Percentiles rank a stretch among this genome's conserved stretches.
Conservation (phyloP, 23 tunicate species). For the Styela plicata region DNA sequence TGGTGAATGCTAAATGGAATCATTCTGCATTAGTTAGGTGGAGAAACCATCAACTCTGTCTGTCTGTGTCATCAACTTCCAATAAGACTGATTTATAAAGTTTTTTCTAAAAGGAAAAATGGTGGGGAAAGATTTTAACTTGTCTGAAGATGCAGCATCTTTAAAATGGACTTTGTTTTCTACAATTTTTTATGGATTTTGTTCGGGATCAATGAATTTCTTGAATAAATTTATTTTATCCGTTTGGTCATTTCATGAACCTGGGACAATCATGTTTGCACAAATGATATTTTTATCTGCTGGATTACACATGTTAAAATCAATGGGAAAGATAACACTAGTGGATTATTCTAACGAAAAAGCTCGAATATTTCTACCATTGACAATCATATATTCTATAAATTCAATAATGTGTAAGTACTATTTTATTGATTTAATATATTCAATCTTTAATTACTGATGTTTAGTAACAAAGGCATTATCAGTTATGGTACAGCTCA, state of each 20-base stretch:
- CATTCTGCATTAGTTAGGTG: no score
- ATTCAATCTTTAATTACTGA: no score
- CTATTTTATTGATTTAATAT: no score
- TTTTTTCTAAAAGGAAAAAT: no score
- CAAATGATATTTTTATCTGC: conserved; percentile 44
- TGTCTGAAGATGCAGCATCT: not conserved
- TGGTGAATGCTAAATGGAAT: no score
- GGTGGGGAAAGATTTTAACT: not conserved
- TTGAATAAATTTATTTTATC: conserved; percentile 73
- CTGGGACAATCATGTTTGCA: conserved; percentile 44
- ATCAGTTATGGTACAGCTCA: no score
- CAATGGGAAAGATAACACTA: conserved; percentile 20
- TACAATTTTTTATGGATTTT: conserved; percentile 74
- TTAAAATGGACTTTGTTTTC: conserved; percentile 39
- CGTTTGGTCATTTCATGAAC: conserved; percentile 56
- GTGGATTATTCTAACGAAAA: conserved; percentile 24
- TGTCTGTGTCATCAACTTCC: no score
- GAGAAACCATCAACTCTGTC: no score
- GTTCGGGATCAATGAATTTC: conserved; percentile 96
- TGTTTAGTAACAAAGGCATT: no score
- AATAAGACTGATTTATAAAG: no score
- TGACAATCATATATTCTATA: conserved; percentile 50
- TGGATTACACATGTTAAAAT: conserved; percentile 38
- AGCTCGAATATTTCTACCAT: conserved; percentile 46
- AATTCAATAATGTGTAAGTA: conserved; percentile 70